These are phyloP conservation scores for Struthio camelus DNA, from an alignment of 2,113 vertebrate genomes.

Conservation along the genomic window DNA sequence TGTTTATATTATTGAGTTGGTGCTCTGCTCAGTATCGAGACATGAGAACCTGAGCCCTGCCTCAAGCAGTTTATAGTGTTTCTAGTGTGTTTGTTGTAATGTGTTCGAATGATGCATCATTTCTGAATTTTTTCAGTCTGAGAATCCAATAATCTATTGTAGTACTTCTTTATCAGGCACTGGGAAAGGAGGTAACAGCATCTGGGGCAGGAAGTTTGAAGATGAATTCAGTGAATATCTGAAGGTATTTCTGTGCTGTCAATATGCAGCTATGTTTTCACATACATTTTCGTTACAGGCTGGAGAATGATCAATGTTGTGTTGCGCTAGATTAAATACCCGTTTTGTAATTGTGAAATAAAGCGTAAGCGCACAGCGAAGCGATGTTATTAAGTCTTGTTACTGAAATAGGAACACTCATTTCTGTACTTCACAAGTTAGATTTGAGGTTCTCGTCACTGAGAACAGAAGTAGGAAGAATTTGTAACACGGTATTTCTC, in stretches of 20 bases:
- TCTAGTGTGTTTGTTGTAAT: not conserved
- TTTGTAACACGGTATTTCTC: not conserved
- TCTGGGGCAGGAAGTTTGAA: constrained; percentile 97
- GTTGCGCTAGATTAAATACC: not conserved
- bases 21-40: not conserved
- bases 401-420: not conserved
- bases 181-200: constrained; percentile 95
- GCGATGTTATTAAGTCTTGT: not conserved
- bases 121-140: not conserved
- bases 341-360: not conserved
- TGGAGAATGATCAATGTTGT: not conserved
- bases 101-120: not conserved
- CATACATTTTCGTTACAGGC: not conserved
- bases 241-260: constrained; percentile 79
- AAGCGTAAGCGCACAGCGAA: not conserved
- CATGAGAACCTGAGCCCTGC: not conserved
- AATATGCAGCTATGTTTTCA: not conserved
- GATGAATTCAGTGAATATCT: constrained; percentile 97
- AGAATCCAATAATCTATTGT: not conserved
- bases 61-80: not conserved
- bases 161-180: constrained; percentile 80
- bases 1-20: not conserved
- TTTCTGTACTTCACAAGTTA: not conserved
- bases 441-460: not conserved
- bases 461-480: not conserved